phyloP scores from a whole-genome alignment of 1,140 invertebrate species.

The Macrocentrus cingulum region DNA sequence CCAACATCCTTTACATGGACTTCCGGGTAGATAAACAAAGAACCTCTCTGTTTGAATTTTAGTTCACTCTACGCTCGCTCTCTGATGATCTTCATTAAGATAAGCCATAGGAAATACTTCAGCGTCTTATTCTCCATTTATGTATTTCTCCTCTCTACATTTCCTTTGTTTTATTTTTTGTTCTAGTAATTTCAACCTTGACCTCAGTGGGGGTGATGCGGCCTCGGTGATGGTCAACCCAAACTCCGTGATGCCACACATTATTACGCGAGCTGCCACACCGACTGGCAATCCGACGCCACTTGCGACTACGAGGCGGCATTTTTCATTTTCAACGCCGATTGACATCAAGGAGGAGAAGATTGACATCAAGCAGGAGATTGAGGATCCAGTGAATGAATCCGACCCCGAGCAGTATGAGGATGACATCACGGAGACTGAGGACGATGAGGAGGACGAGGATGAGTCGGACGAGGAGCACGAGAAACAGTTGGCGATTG shows the following conservation, averaged over 20 bases:
- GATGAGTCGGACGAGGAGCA: neutral
- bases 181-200: conserved; percentile 64
- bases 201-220: conserved; percentile 72
- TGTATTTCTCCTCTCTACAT: conserved; percentile 20
- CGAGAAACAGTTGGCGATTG: conserved; percentile 13
- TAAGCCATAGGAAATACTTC: neutral
- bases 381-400: conserved; percentile 36
- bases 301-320: conserved; percentile 33
- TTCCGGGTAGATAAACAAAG: conserved; percentile 11
- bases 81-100: neutral
- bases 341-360: conserved; percentile 29
- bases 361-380: conserved; percentile 27
- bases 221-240: conserved; percentile 78
- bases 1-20: conserved; percentile 20
- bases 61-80: conserved; percentile 2
- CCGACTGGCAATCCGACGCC: conserved; percentile 37
- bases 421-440: conserved; percentile 44
- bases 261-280: conserved; percentile 60
- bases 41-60: neutral
- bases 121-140: conserved; percentile 2
- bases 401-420: conserved; percentile 32
- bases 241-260: conserved; percentile 69
- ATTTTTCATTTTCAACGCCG: conserved; percentile 40
- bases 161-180: no score
- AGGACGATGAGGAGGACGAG: conserved; percentile 39